phyloP scores from a whole-genome alignment of 2,113 vertebrate genomes.

The Chaetodon trifascialis region DNA sequence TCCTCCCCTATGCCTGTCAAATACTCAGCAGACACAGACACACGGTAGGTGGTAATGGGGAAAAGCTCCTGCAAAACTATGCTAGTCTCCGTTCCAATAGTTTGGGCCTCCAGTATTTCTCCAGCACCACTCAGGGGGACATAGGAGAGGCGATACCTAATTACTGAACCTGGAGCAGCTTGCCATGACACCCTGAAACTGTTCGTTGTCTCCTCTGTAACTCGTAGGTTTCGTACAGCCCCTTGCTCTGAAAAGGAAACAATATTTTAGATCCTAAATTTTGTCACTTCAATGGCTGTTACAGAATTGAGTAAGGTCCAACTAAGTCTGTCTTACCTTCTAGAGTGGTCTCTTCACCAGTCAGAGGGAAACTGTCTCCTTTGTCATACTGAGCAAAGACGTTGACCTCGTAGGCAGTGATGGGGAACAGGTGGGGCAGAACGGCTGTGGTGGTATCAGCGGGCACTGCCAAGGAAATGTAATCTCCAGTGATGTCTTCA shows the following conservation, averaged over 20 bases:
- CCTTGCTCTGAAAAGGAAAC: slow-evolving; percentile 89
- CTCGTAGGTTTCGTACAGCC: slow-evolving; percentile 89
- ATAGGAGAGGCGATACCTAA: slow-evolving; percentile 91
- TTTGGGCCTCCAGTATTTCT: slow-evolving; percentile 87
- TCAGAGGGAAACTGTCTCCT: slow-evolving; percentile 91
- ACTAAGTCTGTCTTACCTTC: slow-evolving; percentile 85
- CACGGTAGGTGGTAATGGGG: slow-evolving; percentile 93
- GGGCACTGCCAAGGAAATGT: slow-evolving; percentile 89
- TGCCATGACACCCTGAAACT: slow-evolving; percentile 95
- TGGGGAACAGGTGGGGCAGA: slow-evolving; percentile 89
- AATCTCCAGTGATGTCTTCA: slow-evolving; percentile 85
- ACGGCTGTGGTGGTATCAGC: slow-evolving; percentile 84
- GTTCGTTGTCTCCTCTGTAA: slow-evolving; percentile 93
- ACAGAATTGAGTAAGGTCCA: neutral
- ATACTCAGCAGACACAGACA: slow-evolving; percentile 93
- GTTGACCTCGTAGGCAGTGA: slow-evolving; percentile 92
- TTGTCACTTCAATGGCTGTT: neutral
- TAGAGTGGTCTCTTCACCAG: slow-evolving; percentile 92
- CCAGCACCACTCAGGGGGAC: slow-evolving; percentile 85
- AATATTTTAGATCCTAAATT: neutral
- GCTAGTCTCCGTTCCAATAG: slow-evolving; percentile 87
- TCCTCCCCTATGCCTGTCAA: slow-evolving; percentile 85
- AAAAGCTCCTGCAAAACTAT: slow-evolving; percentile 90
- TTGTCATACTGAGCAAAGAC: slow-evolving; percentile 94
- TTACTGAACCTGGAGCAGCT: slow-evolving; percentile 91